Conservation (phyloP, 1,140 invertebrate species). For the Caenorhabditis tropicalis region DNA sequence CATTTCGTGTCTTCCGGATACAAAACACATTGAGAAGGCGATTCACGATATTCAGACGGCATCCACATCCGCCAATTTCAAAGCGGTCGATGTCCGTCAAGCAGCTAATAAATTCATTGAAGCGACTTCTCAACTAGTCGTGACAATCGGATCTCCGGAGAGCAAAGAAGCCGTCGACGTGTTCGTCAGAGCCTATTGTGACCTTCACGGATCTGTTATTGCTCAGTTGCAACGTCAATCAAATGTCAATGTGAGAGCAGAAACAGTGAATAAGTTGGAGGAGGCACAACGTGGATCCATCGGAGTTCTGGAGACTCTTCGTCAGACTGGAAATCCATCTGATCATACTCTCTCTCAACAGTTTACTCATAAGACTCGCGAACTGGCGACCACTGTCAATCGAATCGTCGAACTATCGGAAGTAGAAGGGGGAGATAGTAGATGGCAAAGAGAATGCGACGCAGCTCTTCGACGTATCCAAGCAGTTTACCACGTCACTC, state of each 20-base stretch:
- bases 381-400: constrained; percentile 55
- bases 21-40: constrained; percentile 63
- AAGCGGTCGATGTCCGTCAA: constrained; percentile 78
- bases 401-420: constrained; percentile 57
- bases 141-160: constrained; percentile 77
- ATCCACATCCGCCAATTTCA: not conserved
- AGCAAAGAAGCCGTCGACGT: constrained; percentile 79
- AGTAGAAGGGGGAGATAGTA: constrained; percentile 75
- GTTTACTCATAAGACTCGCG: not conserved
- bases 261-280: not conserved
- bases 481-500: constrained; percentile 79
- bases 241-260: constrained; percentile 45
- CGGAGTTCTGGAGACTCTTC: constrained; percentile 85
- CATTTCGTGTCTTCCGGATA: constrained; percentile 64
- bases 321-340: constrained; percentile 80
- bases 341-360: constrained; percentile 10
- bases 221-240: constrained; percentile 57
- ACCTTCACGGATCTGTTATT: constrained; percentile 62
- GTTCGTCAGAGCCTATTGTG: constrained; percentile 75
- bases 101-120: constrained; percentile 84
- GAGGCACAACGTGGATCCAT: constrained; percentile 84
- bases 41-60: constrained; percentile 59
- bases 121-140: constrained; percentile 82
- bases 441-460: constrained; percentile 92
- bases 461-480: constrained; percentile 92